A percentile compares a stretch with the other conserved stretches of the same genome.
These are phyloP conservation scores for Nomada fucata DNA, from an alignment of 2,888 invertebrate species.

Conservation along the genomic window DNA sequence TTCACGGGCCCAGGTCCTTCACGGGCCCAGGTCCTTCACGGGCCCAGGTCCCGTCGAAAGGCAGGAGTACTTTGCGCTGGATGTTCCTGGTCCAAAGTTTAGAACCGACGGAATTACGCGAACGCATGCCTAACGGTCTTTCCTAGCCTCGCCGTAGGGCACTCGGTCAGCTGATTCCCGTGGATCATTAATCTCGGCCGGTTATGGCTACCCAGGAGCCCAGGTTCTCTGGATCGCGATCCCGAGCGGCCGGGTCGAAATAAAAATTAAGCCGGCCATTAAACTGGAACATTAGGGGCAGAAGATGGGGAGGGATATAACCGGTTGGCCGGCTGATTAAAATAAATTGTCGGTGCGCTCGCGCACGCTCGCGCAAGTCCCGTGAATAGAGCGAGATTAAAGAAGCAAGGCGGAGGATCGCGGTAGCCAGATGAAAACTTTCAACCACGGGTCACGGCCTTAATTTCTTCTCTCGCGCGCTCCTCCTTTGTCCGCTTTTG, in stretches of 20 bases:
- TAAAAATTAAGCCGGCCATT: constrained; percentile 35
- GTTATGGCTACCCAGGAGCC: neutral
- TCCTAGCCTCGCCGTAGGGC: too few species aligned
- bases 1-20: too few species aligned
- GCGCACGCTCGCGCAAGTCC: neutral
- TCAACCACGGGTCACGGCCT: constrained; percentile 66
- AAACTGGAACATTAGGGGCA: constrained; percentile 25
- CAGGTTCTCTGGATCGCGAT: neutral
- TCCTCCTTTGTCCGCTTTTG: constrained; percentile 57
- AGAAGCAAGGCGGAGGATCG: constrained; percentile 50
- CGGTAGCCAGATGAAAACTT: constrained; percentile 56
- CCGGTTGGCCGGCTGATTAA: constrained; percentile 54
- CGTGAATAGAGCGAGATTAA: constrained; percentile 50
- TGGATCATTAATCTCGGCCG: neutral
- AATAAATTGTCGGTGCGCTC: constrained; percentile 49
- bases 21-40: too few species aligned
- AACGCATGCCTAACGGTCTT: too few species aligned
- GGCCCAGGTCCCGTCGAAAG: too few species aligned
- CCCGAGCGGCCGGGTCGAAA: neutral
- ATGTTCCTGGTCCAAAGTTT: too few species aligned
- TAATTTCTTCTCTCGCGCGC: constrained; percentile 60
- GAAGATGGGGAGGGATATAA: constrained; percentile 60
- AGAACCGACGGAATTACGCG: too few species aligned
- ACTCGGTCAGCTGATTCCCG: too few species aligned
- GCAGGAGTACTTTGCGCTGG: too few species aligned